Base-by-base conservation (phyloP, 1,140 invertebrate genomes). In the Mizuhopecten yessoensis region DNA sequence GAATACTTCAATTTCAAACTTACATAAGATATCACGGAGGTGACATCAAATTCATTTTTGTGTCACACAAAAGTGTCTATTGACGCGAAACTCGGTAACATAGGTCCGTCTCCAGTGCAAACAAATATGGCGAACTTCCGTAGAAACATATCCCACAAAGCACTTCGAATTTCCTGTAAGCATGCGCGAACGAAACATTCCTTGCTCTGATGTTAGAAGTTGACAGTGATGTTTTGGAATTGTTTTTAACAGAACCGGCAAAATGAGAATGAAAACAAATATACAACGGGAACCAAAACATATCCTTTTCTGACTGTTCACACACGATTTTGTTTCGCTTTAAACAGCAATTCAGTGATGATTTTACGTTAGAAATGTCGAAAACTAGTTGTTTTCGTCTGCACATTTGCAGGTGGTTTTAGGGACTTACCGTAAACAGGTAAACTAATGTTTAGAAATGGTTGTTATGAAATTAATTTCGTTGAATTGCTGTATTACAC, bases 261-360 rank as follows among this genome's bases (percentile, higher is more conserved):
- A 86, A 57, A 99, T 99, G 98, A 97, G 97, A 96, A 97, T 98
- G 93, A 98, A 99, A 97, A 97, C 98, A 96, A 98, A 97, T 86
- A 95, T 97, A 90, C 97, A 97, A 94, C 97, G 97, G 94, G 97
- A 98, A 94, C 97, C 98, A 86, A 97, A 98, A 95, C 96, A 96
- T 95, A 95, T 96, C 95, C 95, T 95, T 95, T 86, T 34, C 23
- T 20, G 10, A 33, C n/a, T 36, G 75, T 89, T 87, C 91, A 42
- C 23, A 45, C 34, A 87, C 17, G 29, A 57, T 33, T 20, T 36
- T 34, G 2, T 29, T 75, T 29, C 17, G 23, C 5, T 75, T 15
- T 29, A 17, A 45, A 75, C 1, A 29, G 23, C n/a, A 75, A 7
- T 75, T 75, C 29, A 75, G 57, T 29, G 7, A 9, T 75, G 23